These are phyloP conservation scores for Epirrhoe alternata DNA, from an alignment of 2,888 invertebrate genomes.

Conservation along the genomic window DNA sequence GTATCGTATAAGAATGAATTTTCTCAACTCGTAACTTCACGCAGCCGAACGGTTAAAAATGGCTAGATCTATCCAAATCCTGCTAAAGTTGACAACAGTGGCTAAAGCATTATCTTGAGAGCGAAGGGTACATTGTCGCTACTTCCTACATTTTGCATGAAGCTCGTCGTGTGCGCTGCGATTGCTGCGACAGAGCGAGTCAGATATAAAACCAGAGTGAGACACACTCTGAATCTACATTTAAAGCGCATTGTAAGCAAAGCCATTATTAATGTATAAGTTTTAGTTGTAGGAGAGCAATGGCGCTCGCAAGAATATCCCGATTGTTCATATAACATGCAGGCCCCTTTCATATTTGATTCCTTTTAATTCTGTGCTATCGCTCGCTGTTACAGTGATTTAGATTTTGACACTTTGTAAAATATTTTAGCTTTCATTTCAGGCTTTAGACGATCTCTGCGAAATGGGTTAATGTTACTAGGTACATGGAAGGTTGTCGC, in stretches of 20 bases:
- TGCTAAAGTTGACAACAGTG: constrained; percentile 41
- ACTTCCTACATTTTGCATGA: constrained; percentile 80
- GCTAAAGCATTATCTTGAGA: constrained; percentile 72
- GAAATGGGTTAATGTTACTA: too few relatives aligned
- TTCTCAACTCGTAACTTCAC: too few relatives aligned
- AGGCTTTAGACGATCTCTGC: too few relatives aligned
- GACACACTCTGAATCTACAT: constrained; percentile 79
- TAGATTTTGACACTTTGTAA: constrained; percentile 10
- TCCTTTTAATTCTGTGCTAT: constrained; percentile 81
- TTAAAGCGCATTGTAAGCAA: constrained; percentile 85
- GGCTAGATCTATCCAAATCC: constrained; percentile 1
- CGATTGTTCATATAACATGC: constrained; percentile 81
- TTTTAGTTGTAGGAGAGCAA: constrained; percentile 81
- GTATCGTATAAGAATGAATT: too few relatives aligned
- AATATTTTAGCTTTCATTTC: neutral
- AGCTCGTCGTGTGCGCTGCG: constrained; percentile 62
- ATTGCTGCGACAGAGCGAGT: constrained; percentile 52
- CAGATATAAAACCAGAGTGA: constrained; percentile 49
- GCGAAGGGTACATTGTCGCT: constrained; percentile 67
- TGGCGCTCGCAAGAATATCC: constrained; percentile 67
- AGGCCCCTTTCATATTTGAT: constrained; percentile 81
- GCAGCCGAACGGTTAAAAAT: neutral
- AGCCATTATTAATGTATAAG: constrained; percentile 84
- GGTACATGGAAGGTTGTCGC: too few relatives aligned
- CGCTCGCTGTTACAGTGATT: constrained; percentile 47